Percentiles rank a stretch among this genome's conserved stretches.
These are phyloP conservation scores for Myiotriccus ornatus DNA, from an alignment of 2,797 vertebrate genomes.

Conservation along the genomic window DNA sequence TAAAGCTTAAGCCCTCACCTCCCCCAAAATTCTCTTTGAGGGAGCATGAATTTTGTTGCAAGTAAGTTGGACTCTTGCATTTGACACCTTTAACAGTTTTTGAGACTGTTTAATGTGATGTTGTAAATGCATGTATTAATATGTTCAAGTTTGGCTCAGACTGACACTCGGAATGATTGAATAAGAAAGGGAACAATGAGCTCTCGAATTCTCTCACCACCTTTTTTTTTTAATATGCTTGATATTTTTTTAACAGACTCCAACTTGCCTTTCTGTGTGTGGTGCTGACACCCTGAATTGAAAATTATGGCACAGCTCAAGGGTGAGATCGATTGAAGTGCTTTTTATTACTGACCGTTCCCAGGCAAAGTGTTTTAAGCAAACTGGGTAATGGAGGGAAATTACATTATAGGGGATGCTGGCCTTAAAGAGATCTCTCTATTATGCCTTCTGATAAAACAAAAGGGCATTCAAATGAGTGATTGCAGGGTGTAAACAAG, in stretches of 20 bases:
- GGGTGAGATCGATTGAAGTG: conserved; percentile 49
- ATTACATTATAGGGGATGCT: conserved; percentile 51
- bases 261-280: neutral
- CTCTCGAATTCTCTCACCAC: neutral
- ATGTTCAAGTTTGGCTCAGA: neutral
- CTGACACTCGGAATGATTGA: neutral
- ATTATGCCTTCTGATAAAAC: conserved; percentile 56
- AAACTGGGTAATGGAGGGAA: conserved; percentile 65
- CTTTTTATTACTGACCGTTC: conserved; percentile 61
- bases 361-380: conserved; percentile 59
- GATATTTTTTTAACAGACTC: conserved; percentile 49
- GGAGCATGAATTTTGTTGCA: neutral
- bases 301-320: conserved; percentile 51
- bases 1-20: neutral
- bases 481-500: neutral
- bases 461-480: conserved; percentile 48
- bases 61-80: neutral
- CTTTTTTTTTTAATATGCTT: neutral
- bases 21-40: neutral
- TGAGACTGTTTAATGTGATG: neutral
- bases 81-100: neutral
- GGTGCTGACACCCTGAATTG: conserved; percentile 28
- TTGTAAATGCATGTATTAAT: neutral
- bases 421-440: conserved; percentile 59
- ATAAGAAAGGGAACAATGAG: neutral